A percentile compares a stretch with the other conserved stretches of the same genome.
phyloP scores from a whole-genome alignment of 2,113 vertebrate genomes.

The Bujurquina vittata region DNA sequence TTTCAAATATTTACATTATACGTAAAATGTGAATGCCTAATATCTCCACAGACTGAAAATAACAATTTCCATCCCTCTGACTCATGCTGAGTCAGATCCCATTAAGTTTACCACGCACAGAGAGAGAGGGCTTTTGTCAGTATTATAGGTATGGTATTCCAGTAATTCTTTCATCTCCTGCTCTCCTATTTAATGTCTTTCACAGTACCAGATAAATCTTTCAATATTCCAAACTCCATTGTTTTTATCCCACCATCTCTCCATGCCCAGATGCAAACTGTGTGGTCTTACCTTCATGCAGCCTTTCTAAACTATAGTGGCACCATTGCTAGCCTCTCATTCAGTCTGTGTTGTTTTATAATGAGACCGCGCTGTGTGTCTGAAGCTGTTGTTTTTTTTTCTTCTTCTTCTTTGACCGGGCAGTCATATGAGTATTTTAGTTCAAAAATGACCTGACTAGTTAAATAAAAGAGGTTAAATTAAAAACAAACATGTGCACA shows the following conservation, averaged over 20 bases:
- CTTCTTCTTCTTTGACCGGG: neutral
- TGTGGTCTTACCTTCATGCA: neutral
- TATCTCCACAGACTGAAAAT: neutral
- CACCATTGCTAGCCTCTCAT: neutral
- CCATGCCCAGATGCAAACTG: conserved; percentile 4
- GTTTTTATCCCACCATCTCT: neutral
- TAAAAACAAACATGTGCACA: conserved; percentile 39
- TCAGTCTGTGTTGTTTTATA: neutral
- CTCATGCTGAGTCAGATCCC: neutral
- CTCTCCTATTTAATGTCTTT: neutral
- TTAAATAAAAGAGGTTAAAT: conserved; percentile 55
- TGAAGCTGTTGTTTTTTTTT: neutral
- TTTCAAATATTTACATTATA: neutral
- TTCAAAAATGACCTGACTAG: conserved; percentile 33
- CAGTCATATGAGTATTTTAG: conserved; percentile 7
- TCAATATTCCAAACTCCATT: neutral
- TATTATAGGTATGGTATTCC: neutral
- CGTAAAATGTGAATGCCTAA: neutral
- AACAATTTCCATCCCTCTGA: neutral
- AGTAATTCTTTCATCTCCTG: neutral
- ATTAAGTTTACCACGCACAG: neutral
- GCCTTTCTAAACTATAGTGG: conserved; percentile 15
- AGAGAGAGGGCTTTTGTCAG: neutral
- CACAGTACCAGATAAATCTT: neutral
- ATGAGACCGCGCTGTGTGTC: neutral